These are phyloP conservation scores for Crypturellus tataupa DNA, from an alignment of 2,797 vertebrate species.

Conservation along the genomic window DNA sequence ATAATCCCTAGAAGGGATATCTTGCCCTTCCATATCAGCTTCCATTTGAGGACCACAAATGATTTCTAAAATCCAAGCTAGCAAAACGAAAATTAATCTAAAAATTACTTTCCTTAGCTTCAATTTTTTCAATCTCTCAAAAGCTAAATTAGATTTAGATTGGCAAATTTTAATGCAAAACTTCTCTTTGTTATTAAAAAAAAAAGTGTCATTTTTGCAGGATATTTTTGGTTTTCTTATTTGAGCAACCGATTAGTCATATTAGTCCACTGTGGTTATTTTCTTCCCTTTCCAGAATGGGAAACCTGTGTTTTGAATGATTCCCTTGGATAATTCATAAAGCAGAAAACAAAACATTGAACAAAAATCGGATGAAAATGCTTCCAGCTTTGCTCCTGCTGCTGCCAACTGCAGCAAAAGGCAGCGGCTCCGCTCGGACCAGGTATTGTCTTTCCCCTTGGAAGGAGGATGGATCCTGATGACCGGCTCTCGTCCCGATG, in stretches of 20 bases:
- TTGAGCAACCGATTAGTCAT: not conserved
- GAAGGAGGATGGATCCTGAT: not conserved
- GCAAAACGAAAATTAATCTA: not conserved
- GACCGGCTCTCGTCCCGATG: fast-evolving
- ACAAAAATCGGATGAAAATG: constrained; percentile 31
- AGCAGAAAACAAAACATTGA: constrained; percentile 47
- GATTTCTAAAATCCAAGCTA: not conserved
- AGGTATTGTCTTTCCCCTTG: fast-evolving
- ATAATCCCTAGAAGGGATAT: not conserved
- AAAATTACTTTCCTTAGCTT: not conserved
- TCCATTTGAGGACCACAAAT: not conserved
- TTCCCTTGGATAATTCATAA: not conserved
- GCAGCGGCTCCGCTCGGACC: fast-evolving
- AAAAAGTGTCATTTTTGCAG: not conserved
- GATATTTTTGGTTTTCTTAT: not conserved
- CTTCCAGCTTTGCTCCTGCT: constrained; percentile 28
- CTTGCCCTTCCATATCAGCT: not conserved
- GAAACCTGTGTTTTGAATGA: constrained; percentile 13
- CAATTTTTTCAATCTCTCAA: not conserved
- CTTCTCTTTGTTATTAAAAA: not conserved
- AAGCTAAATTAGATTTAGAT: not conserved
- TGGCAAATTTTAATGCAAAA: not conserved
- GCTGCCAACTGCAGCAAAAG: constrained; percentile 42
- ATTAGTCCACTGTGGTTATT: not conserved
- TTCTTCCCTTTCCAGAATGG: not conserved